Conservation (phyloP, 2,888 invertebrate genomes). For the Netelia inedita region DNA sequence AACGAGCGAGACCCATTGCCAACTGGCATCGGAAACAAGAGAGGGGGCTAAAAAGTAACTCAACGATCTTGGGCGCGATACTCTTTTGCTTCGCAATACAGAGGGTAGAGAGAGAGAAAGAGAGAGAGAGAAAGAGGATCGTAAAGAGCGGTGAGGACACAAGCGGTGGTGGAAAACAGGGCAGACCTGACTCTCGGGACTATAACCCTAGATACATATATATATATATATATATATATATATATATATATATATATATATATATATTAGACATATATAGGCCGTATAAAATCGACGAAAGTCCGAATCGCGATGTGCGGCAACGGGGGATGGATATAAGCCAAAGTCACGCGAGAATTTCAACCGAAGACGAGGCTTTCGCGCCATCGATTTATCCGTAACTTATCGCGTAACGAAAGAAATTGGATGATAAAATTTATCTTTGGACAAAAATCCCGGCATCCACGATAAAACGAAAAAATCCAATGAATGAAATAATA, state of each 20-base stretch:
- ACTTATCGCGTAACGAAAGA: neutral
- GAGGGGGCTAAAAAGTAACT: slow-evolving; percentile 34
- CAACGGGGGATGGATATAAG: slow-evolving; percentile 1
- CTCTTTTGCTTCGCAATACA: neutral
- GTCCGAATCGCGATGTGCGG: neutral
- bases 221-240: neutral
- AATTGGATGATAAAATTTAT: neutral
- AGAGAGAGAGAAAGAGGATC: neutral
- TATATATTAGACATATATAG: neutral
- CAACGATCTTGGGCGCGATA: slow-evolving; percentile 16
- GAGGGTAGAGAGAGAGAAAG: neutral
- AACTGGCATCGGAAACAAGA: slow-evolving; percentile 46
- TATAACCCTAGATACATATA: neutral
- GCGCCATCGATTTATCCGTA: slow-evolving; percentile 13
- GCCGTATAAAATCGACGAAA: slow-evolving; percentile 28
- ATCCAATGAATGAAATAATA: too few species aligned
- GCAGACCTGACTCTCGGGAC: neutral
- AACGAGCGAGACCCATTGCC: slow-evolving; percentile 38
- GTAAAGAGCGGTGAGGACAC: slow-evolving; percentile 20
- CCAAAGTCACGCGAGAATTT: slow-evolving; percentile 28
- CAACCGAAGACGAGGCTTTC: neutral
- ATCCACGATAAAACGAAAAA: neutral
- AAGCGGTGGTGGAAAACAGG: slow-evolving; percentile 4
- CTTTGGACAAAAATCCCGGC: neutral
- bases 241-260: neutral